Evolutionary conservation across 2,797 vertebrate species (phyloP).

Genomic region (Acomys russatus): DNA sequence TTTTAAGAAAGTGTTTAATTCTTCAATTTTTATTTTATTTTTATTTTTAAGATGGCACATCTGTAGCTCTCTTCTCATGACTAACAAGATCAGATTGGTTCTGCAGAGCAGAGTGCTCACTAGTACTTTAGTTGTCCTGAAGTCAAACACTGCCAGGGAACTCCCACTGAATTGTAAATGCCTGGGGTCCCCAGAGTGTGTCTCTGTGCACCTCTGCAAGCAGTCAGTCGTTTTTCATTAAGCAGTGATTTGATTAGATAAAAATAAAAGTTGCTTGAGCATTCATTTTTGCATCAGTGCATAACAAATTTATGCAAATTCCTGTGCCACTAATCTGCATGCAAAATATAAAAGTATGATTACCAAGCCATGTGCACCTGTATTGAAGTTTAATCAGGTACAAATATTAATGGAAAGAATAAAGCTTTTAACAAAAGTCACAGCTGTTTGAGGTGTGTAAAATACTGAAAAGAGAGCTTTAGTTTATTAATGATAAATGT

Average conservation of each 20-base stretch:
- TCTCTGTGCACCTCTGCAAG: slow-evolving; percentile 81
- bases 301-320: slow-evolving; percentile 91
- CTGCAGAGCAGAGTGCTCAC: slow-evolving; percentile 41
- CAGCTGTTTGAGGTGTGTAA: slow-evolving; percentile 84
- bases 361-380: slow-evolving; percentile 88
- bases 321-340: slow-evolving; percentile 87
- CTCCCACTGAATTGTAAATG: slow-evolving; percentile 64
- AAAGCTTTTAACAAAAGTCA: slow-evolving; percentile 84
- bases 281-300: slow-evolving; percentile 89
- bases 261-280: slow-evolving; percentile 91
- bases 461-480: slow-evolving; percentile 80
- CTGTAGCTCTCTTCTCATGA: not conserved
- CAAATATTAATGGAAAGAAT: slow-evolving; percentile 86
- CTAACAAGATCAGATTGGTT: slow-evolving; percentile 44
- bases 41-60: not conserved
- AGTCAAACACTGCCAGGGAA: slow-evolving; percentile 4
- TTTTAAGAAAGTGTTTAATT: slow-evolving; percentile 49
- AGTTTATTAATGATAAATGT: slow-evolving; percentile 84
- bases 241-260: slow-evolving; percentile 90
- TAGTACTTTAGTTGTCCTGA: slow-evolving; percentile 49
- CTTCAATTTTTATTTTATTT: slow-evolving; percentile 34
- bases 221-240: slow-evolving; percentile 88
- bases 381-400: slow-evolving; percentile 87
- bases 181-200: slow-evolving; percentile 68
- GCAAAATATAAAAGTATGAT: slow-evolving; percentile 88